A percentile compares a stretch with the other conserved stretches of the same genome.
These are phyloP conservation scores for Solea solea DNA, from an alignment of 2,113 vertebrate species.

Conservation along the genomic window DNA sequence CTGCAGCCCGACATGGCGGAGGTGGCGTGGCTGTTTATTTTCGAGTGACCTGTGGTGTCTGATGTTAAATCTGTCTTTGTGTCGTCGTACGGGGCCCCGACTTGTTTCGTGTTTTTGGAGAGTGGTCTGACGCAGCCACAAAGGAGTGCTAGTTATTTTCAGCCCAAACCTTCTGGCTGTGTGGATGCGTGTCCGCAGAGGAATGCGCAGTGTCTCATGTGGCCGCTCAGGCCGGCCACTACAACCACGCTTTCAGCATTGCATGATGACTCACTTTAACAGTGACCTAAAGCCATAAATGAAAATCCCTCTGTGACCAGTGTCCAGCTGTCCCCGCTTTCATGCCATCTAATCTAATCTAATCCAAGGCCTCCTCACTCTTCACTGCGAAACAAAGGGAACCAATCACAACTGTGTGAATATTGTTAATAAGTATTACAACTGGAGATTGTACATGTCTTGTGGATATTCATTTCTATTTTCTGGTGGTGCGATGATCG, in stretches of 20 bases:
- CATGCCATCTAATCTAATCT: no score
- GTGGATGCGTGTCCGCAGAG: slow-evolving; percentile 14
- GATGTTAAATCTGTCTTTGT: slow-evolving; percentile 61
- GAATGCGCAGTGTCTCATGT: slow-evolving; percentile 52
- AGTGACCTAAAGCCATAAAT: slow-evolving; percentile 69
- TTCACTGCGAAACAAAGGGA: slow-evolving; percentile 27
- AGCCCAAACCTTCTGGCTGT: slow-evolving; percentile 15
- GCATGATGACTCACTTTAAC: slow-evolving; percentile 73
- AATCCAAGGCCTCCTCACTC: neutral
- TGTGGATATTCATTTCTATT: slow-evolving; percentile 15
- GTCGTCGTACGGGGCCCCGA: slow-evolving; percentile 31
- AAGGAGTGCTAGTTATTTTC: slow-evolving; percentile 56
- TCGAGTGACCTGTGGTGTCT: slow-evolving; percentile 61
- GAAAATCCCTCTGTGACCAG: slow-evolving; percentile 49
- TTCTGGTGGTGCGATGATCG: slow-evolving; percentile 8
- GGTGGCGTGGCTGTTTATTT: slow-evolving; percentile 60
- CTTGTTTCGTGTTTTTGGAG: slow-evolving; percentile 60
- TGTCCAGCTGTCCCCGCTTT: slow-evolving; percentile 3
- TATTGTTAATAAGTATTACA: slow-evolving; percentile 39
- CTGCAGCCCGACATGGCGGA: slow-evolving; percentile 38
- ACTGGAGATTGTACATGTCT: slow-evolving; percentile 18
- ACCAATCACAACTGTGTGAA: slow-evolving; percentile 36
- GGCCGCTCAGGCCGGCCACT: slow-evolving; percentile 45
- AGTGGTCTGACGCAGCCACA: slow-evolving; percentile 47
- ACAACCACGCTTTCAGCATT: slow-evolving; percentile 38